Conservation (phyloP, 2,113 vertebrate species). For the Tragelaphus imberbis region DNA sequence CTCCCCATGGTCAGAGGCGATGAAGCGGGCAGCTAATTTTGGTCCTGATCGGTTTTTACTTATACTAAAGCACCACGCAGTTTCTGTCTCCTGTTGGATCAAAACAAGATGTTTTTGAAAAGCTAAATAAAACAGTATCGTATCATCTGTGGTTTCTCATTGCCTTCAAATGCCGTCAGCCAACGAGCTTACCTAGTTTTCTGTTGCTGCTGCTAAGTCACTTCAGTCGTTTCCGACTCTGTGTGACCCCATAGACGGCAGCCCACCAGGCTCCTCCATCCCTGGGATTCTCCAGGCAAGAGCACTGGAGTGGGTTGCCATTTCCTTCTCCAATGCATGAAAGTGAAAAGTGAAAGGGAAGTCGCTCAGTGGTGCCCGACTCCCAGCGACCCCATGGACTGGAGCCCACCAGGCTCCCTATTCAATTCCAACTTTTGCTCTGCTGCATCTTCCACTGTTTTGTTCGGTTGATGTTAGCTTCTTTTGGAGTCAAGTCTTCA, state of each 20-base stretch:
- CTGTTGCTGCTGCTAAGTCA: too few relatives aligned
- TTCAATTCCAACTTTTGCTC: background rate
- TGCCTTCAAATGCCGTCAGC: background rate
- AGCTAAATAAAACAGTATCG: background rate
- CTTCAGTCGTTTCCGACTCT: too few relatives aligned
- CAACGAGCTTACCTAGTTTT: background rate
- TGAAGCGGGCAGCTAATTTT: background rate
- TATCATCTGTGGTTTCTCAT: background rate
- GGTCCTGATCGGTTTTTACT: background rate
- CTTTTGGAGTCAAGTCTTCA: background rate
- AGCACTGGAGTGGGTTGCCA: too few relatives aligned
- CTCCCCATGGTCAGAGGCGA: background rate
- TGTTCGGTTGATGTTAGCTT: background rate
- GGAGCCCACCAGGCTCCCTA: too few relatives aligned
- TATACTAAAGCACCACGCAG: background rate
- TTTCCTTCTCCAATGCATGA: too few relatives aligned
- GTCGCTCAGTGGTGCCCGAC: too few relatives aligned
- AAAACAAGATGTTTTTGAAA: background rate
- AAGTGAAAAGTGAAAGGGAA: too few relatives aligned
- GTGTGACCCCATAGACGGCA: too few relatives aligned
- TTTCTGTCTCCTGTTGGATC: background rate
- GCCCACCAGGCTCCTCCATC: too few relatives aligned
- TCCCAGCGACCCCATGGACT: too few relatives aligned
- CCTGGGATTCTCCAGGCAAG: too few relatives aligned
- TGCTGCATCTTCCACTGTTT: background rate